These are phyloP conservation scores for Deilephila porcellus DNA, from an alignment of 2,888 invertebrate species.

Conservation along the genomic window DNA sequence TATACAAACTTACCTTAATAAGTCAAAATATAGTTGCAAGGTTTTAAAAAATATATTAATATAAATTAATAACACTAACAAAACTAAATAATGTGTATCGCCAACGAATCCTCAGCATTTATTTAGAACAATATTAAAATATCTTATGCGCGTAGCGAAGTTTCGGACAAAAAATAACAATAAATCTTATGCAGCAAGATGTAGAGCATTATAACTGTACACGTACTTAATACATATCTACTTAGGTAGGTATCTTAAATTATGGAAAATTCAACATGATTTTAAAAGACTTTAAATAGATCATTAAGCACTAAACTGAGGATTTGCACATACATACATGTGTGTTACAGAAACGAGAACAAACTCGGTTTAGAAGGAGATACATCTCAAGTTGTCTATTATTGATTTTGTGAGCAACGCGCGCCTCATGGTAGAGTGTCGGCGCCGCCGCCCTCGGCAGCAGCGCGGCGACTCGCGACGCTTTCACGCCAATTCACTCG, in stretches of 20 bases:
- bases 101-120: too few relatives aligned
- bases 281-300: not conserved
- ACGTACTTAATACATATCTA: not conserved
- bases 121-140: too few relatives aligned
- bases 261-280: too few relatives aligned
- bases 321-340: not conserved
- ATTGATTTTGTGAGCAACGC: constrained; percentile 46
- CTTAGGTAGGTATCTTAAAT: not conserved
- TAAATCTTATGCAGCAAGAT: not conserved
- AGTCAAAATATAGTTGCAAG: not conserved
- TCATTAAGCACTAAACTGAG: not conserved
- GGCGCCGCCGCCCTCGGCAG: constrained; percentile 48
- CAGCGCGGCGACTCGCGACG: constrained; percentile 44
- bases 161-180: too few relatives aligned
- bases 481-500: constrained; percentile 51
- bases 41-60: too few relatives aligned
- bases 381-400: constrained; percentile 29
- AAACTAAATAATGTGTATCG: too few relatives aligned
- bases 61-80: too few relatives aligned
- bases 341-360: not conserved
- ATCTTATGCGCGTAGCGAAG: too few relatives aligned
- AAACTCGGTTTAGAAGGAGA: not conserved
- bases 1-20: not conserved
- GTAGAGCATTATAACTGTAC: not conserved
- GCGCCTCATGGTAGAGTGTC: constrained; percentile 39